A percentile compares a stretch with the other conserved stretches of the same genome.
Conservation (phyloP, 2,113 vertebrate genomes). For the Ibidorhyncha struthersii region DNA sequence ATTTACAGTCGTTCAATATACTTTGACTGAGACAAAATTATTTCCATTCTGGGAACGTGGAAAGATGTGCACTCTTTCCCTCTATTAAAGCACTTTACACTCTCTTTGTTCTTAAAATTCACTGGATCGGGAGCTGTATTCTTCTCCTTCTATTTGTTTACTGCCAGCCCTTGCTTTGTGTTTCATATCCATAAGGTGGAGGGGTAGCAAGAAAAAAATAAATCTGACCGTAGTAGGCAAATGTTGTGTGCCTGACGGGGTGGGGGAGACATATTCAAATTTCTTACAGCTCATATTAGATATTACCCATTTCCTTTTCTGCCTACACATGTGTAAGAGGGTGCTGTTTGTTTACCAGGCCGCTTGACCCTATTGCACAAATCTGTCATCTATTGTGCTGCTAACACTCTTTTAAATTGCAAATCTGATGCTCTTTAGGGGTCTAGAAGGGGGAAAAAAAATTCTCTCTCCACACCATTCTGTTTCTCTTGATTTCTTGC, state of each 20-base stretch:
- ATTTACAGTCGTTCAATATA: conserved; percentile 37
- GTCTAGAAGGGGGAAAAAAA: conserved; percentile 66
- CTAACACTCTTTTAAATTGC: conserved; percentile 81
- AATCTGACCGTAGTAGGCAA: conserved; percentile 58
- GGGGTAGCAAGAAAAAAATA: neutral
- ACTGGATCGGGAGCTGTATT: conserved; percentile 54
- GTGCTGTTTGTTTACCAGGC: conserved; percentile 81
- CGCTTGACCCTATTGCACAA: conserved; percentile 80
- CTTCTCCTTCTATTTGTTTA: conserved; percentile 53
- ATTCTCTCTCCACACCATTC: conserved; percentile 69
- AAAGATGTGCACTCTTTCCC: conserved; percentile 28
- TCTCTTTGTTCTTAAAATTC: conserved; percentile 71
- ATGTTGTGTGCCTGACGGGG: conserved; percentile 17
- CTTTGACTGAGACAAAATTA: conserved; percentile 52
- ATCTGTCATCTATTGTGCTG: conserved; percentile 80
- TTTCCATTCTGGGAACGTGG: conserved; percentile 48
- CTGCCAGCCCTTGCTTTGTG: conserved; percentile 36
- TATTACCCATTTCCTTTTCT: conserved; percentile 65
- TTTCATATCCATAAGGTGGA: conserved; percentile 58
- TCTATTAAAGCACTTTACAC: conserved; percentile 52
- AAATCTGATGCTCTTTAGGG: conserved; percentile 81
- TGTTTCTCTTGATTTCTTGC: conserved; percentile 82
- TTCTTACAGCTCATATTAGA: conserved; percentile 73
- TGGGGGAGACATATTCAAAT: conserved; percentile 72
- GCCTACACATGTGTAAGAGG: conserved; percentile 65